A percentile compares a stretch with the other conserved stretches of the same genome.
phyloP scores from a whole-genome alignment of 2,888 invertebrate genomes.

The Mythimna pallens region DNA sequence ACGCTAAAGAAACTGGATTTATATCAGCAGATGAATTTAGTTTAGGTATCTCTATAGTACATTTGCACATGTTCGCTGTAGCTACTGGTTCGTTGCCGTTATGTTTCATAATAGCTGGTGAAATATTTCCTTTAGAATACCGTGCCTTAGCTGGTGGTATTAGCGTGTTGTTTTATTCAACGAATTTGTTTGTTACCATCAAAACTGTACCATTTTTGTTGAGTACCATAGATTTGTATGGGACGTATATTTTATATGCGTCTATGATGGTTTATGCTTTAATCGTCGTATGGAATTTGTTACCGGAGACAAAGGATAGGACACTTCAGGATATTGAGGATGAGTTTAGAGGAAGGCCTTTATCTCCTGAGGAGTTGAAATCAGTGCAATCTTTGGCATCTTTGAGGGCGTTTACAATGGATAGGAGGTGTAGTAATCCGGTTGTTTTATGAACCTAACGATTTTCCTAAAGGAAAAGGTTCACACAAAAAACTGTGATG shows the following conservation, averaged over 20 bases:
- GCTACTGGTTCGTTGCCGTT: constrained; percentile 91
- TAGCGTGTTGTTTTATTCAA: constrained; percentile 78
- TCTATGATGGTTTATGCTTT: constrained; percentile 76
- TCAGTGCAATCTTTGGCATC: constrained; percentile 65
- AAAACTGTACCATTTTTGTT: constrained; percentile 79
- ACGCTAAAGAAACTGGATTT: constrained; percentile 67
- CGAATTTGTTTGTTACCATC: constrained; percentile 78
- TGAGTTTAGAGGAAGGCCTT: constrained; percentile 78
- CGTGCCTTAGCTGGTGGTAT: constrained; percentile 90
- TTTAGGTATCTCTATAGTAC: constrained; percentile 76
- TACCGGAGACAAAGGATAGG: constrained; percentile 84
- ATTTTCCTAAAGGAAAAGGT: not conserved
- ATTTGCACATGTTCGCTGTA: constrained; percentile 88
- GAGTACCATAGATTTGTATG: constrained; percentile 73
- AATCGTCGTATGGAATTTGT: constrained; percentile 72
- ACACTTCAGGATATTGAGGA: constrained; percentile 84
- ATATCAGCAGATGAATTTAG: constrained; percentile 72
- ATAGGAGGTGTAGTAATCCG: constrained; percentile 61
- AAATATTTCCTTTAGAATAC: constrained; percentile 91
- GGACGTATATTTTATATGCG: constrained; percentile 76
- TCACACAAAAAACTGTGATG: not conserved
- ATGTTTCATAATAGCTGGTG: constrained; percentile 93
- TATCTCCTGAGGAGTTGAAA: constrained; percentile 62
- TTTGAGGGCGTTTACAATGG: constrained; percentile 45
- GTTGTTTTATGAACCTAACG: constrained; percentile 42